Conservation (phyloP, 2,888 invertebrate genomes). For the Sussaba pulchella region DNA sequence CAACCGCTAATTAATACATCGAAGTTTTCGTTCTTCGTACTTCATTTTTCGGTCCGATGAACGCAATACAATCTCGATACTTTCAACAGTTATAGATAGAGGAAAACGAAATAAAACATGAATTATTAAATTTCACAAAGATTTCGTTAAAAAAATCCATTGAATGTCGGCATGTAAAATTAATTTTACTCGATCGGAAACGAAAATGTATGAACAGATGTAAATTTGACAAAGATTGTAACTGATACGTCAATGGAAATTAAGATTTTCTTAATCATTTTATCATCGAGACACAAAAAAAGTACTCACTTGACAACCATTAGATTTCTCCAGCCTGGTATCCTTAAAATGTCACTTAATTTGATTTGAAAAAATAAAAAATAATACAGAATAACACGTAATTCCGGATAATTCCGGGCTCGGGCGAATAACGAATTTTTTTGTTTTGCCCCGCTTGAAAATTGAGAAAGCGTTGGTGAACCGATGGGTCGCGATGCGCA, state of each 20-base stretch:
- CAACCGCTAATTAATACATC: slow-evolving; percentile 11
- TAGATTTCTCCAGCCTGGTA: neutral
- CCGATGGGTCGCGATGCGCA: slow-evolving; percentile 22
- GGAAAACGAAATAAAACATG: neutral
- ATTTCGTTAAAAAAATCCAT: too few species aligned
- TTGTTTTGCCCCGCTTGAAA: neutral
- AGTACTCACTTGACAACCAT: neutral
- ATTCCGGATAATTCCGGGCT: neutral
- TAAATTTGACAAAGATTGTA: neutral
- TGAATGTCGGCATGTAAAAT: too few species aligned
- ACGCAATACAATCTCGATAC: neutral
- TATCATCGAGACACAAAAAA: neutral
- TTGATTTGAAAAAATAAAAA: slow-evolving; percentile 12
- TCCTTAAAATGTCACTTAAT: neutral
- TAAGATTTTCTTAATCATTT: too few species aligned
- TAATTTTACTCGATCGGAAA: neutral
- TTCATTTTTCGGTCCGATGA: neutral
- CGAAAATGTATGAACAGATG: neutral
- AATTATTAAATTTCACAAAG: neutral
- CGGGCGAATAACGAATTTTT: slow-evolving; percentile 18
- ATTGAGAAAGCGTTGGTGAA: neutral
- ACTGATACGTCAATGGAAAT: neutral
- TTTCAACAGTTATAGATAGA: neutral
- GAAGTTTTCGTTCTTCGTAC: neutral
- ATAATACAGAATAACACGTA: neutral